Percentiles rank a stretch among this genome's conserved stretches.
Evolutionary conservation across 2,888 invertebrate species (phyloP).

Genomic region (Tetheella fluctuosa): DNA sequence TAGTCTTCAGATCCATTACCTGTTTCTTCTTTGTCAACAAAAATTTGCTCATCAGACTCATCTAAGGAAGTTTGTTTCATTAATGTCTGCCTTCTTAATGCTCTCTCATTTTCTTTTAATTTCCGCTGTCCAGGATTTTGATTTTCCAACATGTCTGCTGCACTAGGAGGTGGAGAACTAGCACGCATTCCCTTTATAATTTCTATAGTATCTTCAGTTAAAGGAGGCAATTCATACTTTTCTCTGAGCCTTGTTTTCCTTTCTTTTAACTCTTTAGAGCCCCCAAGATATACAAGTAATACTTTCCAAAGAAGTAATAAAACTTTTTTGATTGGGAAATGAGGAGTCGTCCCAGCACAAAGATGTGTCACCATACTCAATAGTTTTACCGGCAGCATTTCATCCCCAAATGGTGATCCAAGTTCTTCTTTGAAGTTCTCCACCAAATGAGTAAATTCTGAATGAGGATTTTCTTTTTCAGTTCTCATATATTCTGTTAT

Average conservation of each 20-base stretch:
- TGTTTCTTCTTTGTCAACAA: slow-evolving; percentile 88
- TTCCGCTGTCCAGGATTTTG: slow-evolving; percentile 90
- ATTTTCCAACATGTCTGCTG: slow-evolving; percentile 93
- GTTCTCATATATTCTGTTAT: slow-evolving; percentile 97
- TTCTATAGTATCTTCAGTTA: slow-evolving; percentile 96
- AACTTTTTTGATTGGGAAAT: slow-evolving; percentile 99
- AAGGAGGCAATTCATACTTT: slow-evolving; percentile 88
- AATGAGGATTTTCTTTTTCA: slow-evolving; percentile 81
- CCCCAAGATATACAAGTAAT: slow-evolving; percentile 95
- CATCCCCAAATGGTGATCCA: slow-evolving; percentile 87
- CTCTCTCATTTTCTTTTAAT: slow-evolving; percentile 83
- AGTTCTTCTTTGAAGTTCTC: slow-evolving; percentile 86
- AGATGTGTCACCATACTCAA: slow-evolving; percentile 98
- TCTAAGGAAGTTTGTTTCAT: slow-evolving; percentile 97
- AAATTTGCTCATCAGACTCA: slow-evolving; percentile 89
- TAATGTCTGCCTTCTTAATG: slow-evolving; percentile 89
- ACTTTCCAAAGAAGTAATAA: slow-evolving; percentile 97
- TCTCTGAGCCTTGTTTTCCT: slow-evolving; percentile 89
- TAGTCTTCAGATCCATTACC: slow-evolving; percentile 86
- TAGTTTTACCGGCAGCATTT: slow-evolving; percentile 93
- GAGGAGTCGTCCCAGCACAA: slow-evolving; percentile 97
- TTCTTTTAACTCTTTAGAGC: slow-evolving; percentile 91
- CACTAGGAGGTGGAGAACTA: slow-evolving; percentile 97
- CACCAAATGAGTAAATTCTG: slow-evolving; percentile 80
- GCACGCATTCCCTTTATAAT: slow-evolving; percentile 97